Percentiles rank a stretch among this genome's conserved stretches.
Conservation (phyloP, 2,113 vertebrate species). For the Varanus salvator region DNA sequence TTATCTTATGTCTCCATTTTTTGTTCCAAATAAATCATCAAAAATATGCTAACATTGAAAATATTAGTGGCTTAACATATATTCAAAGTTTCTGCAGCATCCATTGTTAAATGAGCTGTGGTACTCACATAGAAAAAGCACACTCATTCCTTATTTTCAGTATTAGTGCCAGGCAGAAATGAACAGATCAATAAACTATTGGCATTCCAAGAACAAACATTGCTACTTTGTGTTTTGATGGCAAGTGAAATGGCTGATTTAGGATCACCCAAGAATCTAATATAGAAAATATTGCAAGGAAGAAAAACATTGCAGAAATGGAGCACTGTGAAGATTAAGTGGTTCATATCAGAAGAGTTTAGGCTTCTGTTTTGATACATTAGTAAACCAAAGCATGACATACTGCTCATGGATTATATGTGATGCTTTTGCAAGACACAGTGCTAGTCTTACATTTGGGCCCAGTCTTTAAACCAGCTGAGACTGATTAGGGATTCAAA, state of each 20-base stretch:
- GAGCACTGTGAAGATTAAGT: background rate
- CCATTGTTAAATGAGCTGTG: background rate
- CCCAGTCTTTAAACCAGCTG: background rate
- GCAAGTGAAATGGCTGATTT: constrained; percentile 47
- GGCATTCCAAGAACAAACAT: constrained; percentile 34
- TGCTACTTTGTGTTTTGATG: constrained; percentile 36
- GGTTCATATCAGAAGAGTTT: background rate
- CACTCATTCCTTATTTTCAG: constrained; percentile 40
- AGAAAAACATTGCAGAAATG: background rate
- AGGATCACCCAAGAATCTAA: background rate
- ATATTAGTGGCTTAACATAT: constrained; percentile 21
- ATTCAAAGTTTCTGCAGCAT: constrained; percentile 26
- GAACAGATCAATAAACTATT: constrained; percentile 51
- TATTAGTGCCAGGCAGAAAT: constrained; percentile 41
- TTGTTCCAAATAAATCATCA: constrained; percentile 34
- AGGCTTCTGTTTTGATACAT: constrained; percentile 21
- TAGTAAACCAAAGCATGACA: constrained; percentile 30
- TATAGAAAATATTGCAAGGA: background rate
- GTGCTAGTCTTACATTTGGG: background rate
- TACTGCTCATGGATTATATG: constrained; percentile 25
- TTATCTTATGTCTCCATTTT: constrained; percentile 33
- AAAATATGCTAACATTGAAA: constrained; percentile 32
- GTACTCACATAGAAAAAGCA: constrained; percentile 37
- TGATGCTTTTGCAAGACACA: no score
- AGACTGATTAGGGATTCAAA: background rate